A percentile compares a stretch with the other conserved stretches of the same genome.
phyloP scores from a whole-genome alignment of 2,888 invertebrate species.

The Mythimna albipuncta region DNA sequence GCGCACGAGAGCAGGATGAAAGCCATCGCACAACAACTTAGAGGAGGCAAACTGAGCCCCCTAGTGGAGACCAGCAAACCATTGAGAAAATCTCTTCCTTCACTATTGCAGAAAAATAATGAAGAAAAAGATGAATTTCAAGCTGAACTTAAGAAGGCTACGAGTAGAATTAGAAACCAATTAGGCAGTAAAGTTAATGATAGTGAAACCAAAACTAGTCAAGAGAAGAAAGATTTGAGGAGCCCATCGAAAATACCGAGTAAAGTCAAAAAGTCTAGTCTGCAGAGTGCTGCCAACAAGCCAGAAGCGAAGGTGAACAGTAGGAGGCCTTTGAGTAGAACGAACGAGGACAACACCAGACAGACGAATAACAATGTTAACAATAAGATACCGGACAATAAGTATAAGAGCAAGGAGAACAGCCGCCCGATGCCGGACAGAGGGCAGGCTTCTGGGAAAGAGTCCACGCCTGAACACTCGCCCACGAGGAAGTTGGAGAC shows the following conservation, averaged over 20 bases:
- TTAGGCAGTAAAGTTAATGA: slow-evolving; percentile 86
- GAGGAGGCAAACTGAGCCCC: slow-evolving; percentile 77
- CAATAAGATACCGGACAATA: slow-evolving; percentile 71
- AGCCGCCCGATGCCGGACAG: slow-evolving; percentile 83
- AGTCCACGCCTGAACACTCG: slow-evolving; percentile 91
- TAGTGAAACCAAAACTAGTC: slow-evolving; percentile 88
- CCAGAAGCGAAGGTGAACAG: slow-evolving; percentile 58
- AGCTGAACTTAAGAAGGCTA: slow-evolving; percentile 88
- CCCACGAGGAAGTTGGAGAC: slow-evolving; percentile 84
- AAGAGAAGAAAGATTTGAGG: slow-evolving; percentile 69
- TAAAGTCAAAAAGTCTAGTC: slow-evolving; percentile 90
- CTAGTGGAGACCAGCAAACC: slow-evolving; percentile 81
- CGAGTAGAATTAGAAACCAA: slow-evolving; percentile 88
- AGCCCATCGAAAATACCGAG: slow-evolving; percentile 86
- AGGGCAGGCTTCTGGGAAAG: slow-evolving; percentile 92
- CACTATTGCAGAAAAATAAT: slow-evolving; percentile 87
- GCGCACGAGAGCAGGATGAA: slow-evolving; percentile 81
- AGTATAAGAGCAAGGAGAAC: slow-evolving; percentile 80
- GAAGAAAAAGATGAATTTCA: slow-evolving; percentile 91
- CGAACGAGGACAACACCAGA: slow-evolving; percentile 80
- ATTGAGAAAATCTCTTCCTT: slow-evolving; percentile 90
- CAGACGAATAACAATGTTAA: slow-evolving; percentile 70
- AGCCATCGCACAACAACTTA: slow-evolving; percentile 80
- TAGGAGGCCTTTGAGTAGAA: slow-evolving; percentile 79
- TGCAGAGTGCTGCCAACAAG: slow-evolving; percentile 71